Evolutionary conservation across 2,113 vertebrate species (phyloP).

Genomic region (Actenoides lindsayi): DNA sequence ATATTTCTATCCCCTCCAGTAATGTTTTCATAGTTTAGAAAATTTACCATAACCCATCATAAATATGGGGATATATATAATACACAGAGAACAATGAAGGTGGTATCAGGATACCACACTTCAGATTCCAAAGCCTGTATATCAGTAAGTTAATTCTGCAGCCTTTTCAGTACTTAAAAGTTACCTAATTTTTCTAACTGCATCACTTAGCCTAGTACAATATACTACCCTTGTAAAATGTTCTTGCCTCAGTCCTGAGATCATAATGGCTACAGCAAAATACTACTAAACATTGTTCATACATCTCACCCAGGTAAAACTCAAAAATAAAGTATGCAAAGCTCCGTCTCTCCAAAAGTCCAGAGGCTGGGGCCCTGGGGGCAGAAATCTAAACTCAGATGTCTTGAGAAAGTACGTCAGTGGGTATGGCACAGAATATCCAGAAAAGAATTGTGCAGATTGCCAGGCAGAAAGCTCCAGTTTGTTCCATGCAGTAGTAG

Average conservation of each 20-base stretch:
- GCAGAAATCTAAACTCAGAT: neutral
- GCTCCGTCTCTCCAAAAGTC: neutral
- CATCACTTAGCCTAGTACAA: neutral
- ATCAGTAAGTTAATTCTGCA: neutral
- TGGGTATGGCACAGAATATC: accelerated
- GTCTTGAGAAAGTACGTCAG: neutral
- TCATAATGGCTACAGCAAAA: neutral
- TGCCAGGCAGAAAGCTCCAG: neutral
- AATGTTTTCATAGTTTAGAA: neutral
- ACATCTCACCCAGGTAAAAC: neutral
- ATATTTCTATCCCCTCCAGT: neutral
- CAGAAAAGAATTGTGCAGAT: neutral
- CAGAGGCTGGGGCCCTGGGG: neutral
- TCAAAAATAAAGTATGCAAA: neutral
- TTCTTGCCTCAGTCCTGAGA: neutral
- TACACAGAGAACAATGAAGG: neutral
- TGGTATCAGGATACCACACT: neutral
- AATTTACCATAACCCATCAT: neutral
- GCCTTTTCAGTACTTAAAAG: neutral
- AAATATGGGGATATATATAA: neutral
- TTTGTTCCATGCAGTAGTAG: neutral
- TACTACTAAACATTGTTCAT: neutral
- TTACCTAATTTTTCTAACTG: neutral
- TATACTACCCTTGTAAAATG: neutral
- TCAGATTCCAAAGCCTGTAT: neutral